Evolutionary conservation across 2,797 vertebrate species (phyloP).

Genomic region (Mormyrops attenuatus): DNA sequence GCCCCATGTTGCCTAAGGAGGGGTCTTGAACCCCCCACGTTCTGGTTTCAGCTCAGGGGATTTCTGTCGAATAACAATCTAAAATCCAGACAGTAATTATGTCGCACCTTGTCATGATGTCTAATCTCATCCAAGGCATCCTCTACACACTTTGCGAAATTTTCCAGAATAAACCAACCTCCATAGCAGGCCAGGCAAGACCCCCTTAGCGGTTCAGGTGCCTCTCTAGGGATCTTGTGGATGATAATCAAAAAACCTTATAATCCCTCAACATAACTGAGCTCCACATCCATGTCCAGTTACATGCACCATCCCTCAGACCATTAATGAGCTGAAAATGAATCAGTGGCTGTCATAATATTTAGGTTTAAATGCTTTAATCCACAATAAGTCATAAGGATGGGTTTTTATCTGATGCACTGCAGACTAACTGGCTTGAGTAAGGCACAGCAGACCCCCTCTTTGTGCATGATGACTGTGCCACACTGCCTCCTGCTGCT

Average conservation of each 20-base stretch:
- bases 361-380: not conserved
- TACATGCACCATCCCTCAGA: not conserved
- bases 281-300: not conserved
- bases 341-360: not conserved
- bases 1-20: not conserved
- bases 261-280: not conserved
- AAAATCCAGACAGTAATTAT: slow-evolving; percentile 17
- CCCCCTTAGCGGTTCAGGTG: not conserved
- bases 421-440: not conserved
- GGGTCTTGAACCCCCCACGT: not conserved
- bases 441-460: not conserved
- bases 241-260: not conserved
- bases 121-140: slow-evolving; percentile 7
- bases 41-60: slow-evolving; percentile 6
- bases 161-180: slow-evolving; percentile 15
- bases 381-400: not conserved
- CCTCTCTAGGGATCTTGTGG: not conserved
- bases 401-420: not conserved
- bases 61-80: slow-evolving; percentile 10
- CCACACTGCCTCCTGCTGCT: not conserved
- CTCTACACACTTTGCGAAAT: not conserved
- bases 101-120: slow-evolving; percentile 16
- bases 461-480: not conserved
- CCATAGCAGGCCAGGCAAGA: not conserved
- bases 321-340: not conserved